A percentile compares a stretch with the other conserved stretches of the same genome.
Evolutionary conservation across 2,888 invertebrate species (phyloP).

Genomic region (Spatulosminthurus flaviceps): DNA sequence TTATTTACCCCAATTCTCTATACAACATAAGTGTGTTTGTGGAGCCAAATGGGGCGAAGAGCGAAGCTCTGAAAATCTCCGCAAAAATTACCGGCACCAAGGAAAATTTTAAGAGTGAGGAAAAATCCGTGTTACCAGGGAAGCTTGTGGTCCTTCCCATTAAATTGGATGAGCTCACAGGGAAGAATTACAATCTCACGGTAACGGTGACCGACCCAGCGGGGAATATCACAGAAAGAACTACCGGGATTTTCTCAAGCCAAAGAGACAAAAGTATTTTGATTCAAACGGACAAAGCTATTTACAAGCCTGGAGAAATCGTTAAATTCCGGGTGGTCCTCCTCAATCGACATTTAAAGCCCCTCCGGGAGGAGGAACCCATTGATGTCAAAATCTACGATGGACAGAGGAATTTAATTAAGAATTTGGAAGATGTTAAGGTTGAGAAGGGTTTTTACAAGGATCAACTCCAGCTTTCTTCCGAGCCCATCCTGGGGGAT

Average conservation of each 20-base stretch:
- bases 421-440: conserved; percentile 77
- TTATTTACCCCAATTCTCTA: conserved; percentile 21
- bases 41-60: not conserved
- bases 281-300: conserved; percentile 89
- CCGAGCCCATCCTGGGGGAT: conserved; percentile 86
- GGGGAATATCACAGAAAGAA: not conserved
- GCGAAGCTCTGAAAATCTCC: not conserved
- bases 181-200: not conserved
- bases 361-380: conserved; percentile 65
- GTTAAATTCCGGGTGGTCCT: conserved; percentile 83
- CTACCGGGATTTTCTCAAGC: not conserved
- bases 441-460: conserved; percentile 77
- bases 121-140: not conserved
- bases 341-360: conserved; percentile 78
- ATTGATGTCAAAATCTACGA: conserved; percentile 49
- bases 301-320: conserved; percentile 85
- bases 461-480: conserved; percentile 78
- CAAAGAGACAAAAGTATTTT: conserved; percentile 69
- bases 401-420: conserved; percentile 76
- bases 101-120: not conserved
- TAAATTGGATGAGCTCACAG: not conserved
- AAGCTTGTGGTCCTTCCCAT: not conserved
- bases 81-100: conserved; percentile 4
- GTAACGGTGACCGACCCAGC: not conserved
- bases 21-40: conserved; percentile 34